phyloP scores from a whole-genome alignment of 2,888 invertebrate genomes.

The Nephrotoma guestfalica region DNA sequence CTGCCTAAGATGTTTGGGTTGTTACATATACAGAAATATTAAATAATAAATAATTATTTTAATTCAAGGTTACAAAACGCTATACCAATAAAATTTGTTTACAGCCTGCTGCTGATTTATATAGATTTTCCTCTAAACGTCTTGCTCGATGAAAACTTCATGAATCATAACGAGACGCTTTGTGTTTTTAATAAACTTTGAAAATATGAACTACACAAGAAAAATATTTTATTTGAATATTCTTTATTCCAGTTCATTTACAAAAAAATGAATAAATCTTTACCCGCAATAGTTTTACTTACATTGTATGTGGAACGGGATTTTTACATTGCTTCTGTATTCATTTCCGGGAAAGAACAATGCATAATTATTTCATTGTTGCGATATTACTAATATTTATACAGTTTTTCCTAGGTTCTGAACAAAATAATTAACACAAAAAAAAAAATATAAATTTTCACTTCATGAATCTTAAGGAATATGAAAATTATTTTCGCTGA shows the following conservation, averaged over 20 bases:
- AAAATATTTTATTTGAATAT: neutral
- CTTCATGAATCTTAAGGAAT: neutral
- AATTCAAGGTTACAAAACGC: too few species aligned
- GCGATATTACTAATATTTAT: neutral
- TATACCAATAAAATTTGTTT: neutral
- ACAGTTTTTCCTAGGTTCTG: neutral
- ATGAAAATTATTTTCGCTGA: neutral
- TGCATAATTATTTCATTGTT: neutral
- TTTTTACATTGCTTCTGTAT: neutral
- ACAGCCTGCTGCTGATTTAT: neutral
- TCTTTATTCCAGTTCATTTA: neutral
- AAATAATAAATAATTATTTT: too few species aligned
- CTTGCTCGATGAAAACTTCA: too few species aligned
- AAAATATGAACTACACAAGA: neutral
- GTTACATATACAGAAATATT: too few species aligned
- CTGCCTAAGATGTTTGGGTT: too few species aligned
- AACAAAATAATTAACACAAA: neutral
- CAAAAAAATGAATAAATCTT: neutral
- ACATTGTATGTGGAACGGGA: neutral
- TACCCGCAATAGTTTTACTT: neutral
- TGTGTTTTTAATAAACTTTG: neutral
- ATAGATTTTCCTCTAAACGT: neutral
- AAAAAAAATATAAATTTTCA: neutral
- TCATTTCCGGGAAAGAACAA: neutral
- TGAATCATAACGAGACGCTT: neutral